A percentile compares a stretch with the other conserved stretches of the same genome.
Conservation (phyloP, 2,888 invertebrate genomes). For the Hemistola chrysoprasaria region DNA sequence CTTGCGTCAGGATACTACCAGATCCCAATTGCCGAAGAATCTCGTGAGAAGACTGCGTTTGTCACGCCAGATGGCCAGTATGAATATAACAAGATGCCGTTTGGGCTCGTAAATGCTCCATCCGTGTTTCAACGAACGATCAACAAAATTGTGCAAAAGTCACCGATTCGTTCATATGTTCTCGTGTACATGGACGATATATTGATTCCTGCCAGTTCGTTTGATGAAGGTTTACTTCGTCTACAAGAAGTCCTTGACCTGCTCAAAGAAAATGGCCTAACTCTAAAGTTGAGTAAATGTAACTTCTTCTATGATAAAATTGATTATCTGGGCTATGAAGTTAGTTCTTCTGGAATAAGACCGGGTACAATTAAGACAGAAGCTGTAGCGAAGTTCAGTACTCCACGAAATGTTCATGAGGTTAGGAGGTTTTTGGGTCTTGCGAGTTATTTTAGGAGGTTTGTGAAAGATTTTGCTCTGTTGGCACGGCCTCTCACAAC, state of each 20-base stretch:
- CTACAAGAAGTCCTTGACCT: conserved; percentile 21
- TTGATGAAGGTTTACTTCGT: conserved; percentile 22
- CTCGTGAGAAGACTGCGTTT: conserved; percentile 33
- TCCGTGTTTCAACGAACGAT: conserved; percentile 33
- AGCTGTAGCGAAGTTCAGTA: conserved; percentile 26
- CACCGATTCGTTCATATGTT: conserved; percentile 1
- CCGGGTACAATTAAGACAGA: conserved; percentile 28
- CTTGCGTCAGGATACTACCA: too few relatives aligned
- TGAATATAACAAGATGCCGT: conserved; percentile 31
- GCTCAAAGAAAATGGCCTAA: conserved; percentile 16
- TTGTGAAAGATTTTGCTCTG: conserved; percentile 32
- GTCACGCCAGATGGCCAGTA: conserved; percentile 33
- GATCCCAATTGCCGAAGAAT: conserved; percentile 24
- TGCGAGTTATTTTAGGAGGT: conserved; percentile 37
- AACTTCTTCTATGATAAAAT: too few relatives aligned
- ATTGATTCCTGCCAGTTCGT: conserved; percentile 20
- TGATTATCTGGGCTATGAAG: conserved; percentile 36
- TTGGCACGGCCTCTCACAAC: conserved; percentile 34
- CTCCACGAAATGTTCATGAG: conserved; percentile 29
- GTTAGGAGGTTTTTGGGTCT: conserved; percentile 37
- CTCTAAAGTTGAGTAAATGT: conserved; percentile 37
- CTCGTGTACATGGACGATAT: conserved; percentile 35
- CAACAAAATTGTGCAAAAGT: conserved; percentile 25
- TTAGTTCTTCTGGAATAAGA: conserved; percentile 25
- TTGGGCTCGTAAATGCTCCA: conserved; percentile 34